Conservation (phyloP, 2,797 vertebrate species). For the Gadopsis marmoratus region DNA sequence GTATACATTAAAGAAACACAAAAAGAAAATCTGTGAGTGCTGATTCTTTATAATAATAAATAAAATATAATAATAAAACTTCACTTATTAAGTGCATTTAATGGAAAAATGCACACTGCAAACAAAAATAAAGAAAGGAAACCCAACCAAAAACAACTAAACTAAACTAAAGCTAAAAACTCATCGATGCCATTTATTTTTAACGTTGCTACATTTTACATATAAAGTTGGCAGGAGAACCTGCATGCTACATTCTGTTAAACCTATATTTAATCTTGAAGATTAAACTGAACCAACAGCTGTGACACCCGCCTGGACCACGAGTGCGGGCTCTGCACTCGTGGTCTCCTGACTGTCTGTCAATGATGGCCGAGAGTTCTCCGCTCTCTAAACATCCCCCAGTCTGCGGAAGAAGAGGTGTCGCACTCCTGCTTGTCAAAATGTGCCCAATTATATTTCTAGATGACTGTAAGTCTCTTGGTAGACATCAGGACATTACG, state of each 20-base stretch:
- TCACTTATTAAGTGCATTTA: no score
- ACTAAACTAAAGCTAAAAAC: no score
- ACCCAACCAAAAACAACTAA: not conserved
- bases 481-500: conserved; percentile 13
- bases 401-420: conserved; percentile 7
- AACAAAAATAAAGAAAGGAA: not conserved
- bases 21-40: no score
- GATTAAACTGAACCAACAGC: not conserved
- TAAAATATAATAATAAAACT: no score
- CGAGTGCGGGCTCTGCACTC: not conserved
- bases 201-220: not conserved
- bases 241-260: not conserved
- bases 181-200: not conserved
- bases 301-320: conserved; percentile 15
- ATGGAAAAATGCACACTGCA: no score
- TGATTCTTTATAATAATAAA: no score
- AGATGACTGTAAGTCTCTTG: conserved; percentile 11
- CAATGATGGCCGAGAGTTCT: conserved; percentile 15
- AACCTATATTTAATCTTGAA: conserved; percentile 16
- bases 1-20: no score
- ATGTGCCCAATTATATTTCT: conserved; percentile 28
- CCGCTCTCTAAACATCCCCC: conserved; percentile 19
- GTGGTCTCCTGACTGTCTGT: conserved; percentile 30
- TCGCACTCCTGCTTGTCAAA: conserved; percentile 23
- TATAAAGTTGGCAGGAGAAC: not conserved